These are phyloP conservation scores for Harpagifer antarcticus DNA, from an alignment of 2,797 vertebrate species.

Conservation along the genomic window DNA sequence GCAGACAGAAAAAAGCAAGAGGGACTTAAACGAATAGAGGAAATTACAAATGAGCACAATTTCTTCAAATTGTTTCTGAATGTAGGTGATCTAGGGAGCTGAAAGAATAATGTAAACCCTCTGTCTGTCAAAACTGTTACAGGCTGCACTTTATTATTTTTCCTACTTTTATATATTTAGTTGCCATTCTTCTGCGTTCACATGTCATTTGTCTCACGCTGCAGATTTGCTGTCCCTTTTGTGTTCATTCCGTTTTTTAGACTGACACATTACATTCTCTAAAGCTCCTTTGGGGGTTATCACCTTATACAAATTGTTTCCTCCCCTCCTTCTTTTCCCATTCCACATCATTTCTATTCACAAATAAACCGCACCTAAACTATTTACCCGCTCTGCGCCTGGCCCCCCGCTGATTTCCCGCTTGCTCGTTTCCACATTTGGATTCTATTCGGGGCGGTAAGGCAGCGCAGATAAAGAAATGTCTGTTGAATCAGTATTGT, in stretches of 20 bases:
- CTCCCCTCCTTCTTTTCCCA: not conserved
- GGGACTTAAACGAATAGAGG: not conserved
- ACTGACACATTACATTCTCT: constrained; percentile 1
- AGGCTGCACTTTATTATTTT: not conserved
- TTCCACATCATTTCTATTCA: constrained; percentile 12
- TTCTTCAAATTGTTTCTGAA: not conserved
- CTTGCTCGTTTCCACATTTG: not conserved
- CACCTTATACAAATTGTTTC: constrained; percentile 9
- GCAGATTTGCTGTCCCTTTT: not conserved
- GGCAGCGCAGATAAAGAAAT: not conserved
- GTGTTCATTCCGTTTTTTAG: not conserved
- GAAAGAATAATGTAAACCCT: not conserved
- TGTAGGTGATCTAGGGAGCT: not conserved
- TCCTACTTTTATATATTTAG: not conserved
- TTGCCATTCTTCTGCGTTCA: constrained; percentile 12
- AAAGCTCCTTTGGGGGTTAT: not conserved
- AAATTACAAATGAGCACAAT: not conserved
- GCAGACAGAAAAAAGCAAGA: not conserved
- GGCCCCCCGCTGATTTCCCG: not conserved
- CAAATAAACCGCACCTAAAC: constrained; percentile 14
- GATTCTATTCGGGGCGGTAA: constrained; percentile 3
- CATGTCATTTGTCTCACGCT: constrained; percentile 8
- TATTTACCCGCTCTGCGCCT: not conserved
- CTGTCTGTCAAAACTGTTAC: not conserved
- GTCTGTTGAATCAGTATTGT: not conserved